Base-by-base conservation (phyloP, 2,797 vertebrate genomes). In the Ammospiza maritima region DNA sequence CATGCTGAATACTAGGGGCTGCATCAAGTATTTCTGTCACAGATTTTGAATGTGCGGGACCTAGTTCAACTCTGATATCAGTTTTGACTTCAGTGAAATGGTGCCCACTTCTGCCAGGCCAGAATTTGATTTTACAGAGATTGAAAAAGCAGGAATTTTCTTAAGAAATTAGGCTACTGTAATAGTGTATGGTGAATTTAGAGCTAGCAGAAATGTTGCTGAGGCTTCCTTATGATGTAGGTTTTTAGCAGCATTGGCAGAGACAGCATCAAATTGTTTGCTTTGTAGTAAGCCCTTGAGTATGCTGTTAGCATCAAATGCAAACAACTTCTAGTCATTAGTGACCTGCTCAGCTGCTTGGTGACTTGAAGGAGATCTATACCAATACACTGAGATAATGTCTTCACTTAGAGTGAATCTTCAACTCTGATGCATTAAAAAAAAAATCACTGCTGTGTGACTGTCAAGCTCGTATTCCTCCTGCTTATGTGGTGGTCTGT, bases 321-420 rank as follows among this genome's bases (percentile, higher is more conserved):
- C 53, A 87, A 88, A 90, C 51, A 76, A 60, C 36, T 70, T 93
- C 89, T 88, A 85, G 60, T 93, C 79, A 89, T 96, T 96, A 94
- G 82, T 65, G 77, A 92, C 85, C 65, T 91, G 62, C 29, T 89
- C 70, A 48, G 38, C 47, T 87, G 45, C 67, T 88, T 85, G 77
- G 47, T 96, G 92, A 80, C 77, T 82, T 90, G 48, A 75, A 89
- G 76, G 54, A 89, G 85, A 54, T 60, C 62, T 80, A 83, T 93
- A 85, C 22, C 32, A 89, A 30, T 70, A 42, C 57, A 30, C 53
- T 73, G 88, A 81, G 96, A 82, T 84, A 50, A n/a, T 69, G 26
- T 54, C 47, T 4, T 19, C 56, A 66, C 75, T 89, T 92, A 72
- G 0, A 73, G 27, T 78, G 74, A 71, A 73, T 96, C 80, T 92